phyloP scores from a whole-genome alignment of 2,113 vertebrate genomes.

The Capreolus pygargus region DNA sequence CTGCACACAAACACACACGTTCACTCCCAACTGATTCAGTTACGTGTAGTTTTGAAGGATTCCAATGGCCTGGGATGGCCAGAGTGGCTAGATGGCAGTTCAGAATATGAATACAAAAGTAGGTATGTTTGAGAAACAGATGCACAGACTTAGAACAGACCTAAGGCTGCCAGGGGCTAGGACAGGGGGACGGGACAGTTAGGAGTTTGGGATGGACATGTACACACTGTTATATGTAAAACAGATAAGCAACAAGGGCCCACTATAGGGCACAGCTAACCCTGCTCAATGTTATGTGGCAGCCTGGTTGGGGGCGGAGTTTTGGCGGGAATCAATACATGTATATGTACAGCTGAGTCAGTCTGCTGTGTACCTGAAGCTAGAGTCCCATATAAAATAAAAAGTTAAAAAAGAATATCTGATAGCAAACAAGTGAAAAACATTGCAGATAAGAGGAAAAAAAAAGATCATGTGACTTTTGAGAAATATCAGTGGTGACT shows the following conservation, averaged over 20 bases:
- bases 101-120: background rate
- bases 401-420: background rate
- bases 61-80: background rate
- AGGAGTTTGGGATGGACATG: background rate
- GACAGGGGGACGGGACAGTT: fast-evolving
- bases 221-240: background rate
- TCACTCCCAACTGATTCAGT: background rate
- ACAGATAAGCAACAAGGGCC: background rate
- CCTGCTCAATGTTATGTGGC: fast-evolving
- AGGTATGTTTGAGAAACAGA: background rate
- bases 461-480: background rate
- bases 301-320: background rate
- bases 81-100: background rate
- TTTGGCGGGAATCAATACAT: background rate
- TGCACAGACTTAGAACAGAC: background rate
- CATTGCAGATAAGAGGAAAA: background rate
- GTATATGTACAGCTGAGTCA: background rate
- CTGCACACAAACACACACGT: background rate
- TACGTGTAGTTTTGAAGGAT: background rate
- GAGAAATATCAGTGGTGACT: background rate
- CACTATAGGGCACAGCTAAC: background rate
- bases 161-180: background rate
- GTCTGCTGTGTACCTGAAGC: background rate
- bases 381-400: background rate
- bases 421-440: background rate